Base-by-base conservation (phyloP, 1,140 invertebrate genomes). In the Chrysomallon squamiferum region DNA sequence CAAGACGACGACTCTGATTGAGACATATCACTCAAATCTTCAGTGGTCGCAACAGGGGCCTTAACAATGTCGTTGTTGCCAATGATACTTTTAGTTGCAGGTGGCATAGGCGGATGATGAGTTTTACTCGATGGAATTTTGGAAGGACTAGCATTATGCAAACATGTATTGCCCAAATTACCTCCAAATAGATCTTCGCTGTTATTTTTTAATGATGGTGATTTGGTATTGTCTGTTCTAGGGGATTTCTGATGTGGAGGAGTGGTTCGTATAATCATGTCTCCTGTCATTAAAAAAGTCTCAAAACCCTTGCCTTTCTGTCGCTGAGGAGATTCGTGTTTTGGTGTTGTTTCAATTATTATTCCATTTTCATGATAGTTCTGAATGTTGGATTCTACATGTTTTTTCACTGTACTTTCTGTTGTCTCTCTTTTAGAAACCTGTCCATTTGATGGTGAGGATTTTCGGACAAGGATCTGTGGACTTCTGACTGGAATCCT, bases 241-340 rank as follows among this genome's bases (percentile, higher is more conserved):
- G 47, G 32, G 9, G 59, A 47, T 56, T 62, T 62, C 43, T 68
- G 66, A 49, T 76, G 73, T 13, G 79, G 70, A 29, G 78, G 66
- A 32, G 76, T 80, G 30, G 81, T 85, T 61, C 75, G 76, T 33
- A 85, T 84, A 15, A 85, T 84, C 77, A 81, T 83, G 64, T 85
- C 84, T 57, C 82, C 82, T 30, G 84, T 85, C 81, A 85, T 85
- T 15, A 85, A 66, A 76, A 83, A 85, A 59, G 83, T 84, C 63
- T 85, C 82, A 76, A 85, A 84, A 11, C 81, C 78, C 68, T 77
- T 79, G 20, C 76, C 71, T 56, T 73, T 74, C 43, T 66, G 56
- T 38, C 33, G 33, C 27, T 67, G 65, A 20, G 66, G 49, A 22
- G 68, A 66, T 18, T 56, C 56, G 9, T 50, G 27, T 3, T 33